These are phyloP conservation scores for Abramis brama DNA, from an alignment of 2,113 vertebrate genomes.

Conservation along the genomic window DNA sequence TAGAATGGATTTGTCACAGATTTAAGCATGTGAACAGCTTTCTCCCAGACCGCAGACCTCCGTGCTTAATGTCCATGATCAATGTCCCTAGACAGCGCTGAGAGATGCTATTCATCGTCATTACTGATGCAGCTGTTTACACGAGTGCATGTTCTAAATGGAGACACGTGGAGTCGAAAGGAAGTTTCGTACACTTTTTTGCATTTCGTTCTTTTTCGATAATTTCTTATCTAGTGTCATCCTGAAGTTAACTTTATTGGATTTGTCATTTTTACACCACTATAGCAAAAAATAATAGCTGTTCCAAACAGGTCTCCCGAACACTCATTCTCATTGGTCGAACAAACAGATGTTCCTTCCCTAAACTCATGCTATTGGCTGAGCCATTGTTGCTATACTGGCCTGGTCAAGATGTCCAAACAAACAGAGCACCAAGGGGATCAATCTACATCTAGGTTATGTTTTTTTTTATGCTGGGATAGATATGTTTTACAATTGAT, in stretches of 20 bases:
- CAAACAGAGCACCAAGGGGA: background rate
- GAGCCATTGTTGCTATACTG: background rate
- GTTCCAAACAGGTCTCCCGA: background rate
- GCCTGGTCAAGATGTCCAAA: background rate
- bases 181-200: conserved; percentile 40
- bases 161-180: background rate
- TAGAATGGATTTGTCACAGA: conserved; percentile 71
- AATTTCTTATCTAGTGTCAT: background rate
- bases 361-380: background rate
- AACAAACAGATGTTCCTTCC: background rate
- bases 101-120: conserved; percentile 68
- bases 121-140: conserved; percentile 63
- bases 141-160: conserved; percentile 15
- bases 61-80: conserved; percentile 62
- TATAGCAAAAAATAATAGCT: background rate
- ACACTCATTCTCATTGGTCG: background rate
- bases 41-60: conserved; percentile 52
- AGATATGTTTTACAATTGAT: background rate
- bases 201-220: background rate
- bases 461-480: background rate
- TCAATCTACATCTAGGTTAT: background rate
- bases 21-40: conserved; percentile 63
- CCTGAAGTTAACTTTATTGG: background rate
- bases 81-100: conserved; percentile 57
- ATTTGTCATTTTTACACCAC: no score